phyloP scores from a whole-genome alignment of 1,140 invertebrate genomes.

The Lucilia cuprina region DNA sequence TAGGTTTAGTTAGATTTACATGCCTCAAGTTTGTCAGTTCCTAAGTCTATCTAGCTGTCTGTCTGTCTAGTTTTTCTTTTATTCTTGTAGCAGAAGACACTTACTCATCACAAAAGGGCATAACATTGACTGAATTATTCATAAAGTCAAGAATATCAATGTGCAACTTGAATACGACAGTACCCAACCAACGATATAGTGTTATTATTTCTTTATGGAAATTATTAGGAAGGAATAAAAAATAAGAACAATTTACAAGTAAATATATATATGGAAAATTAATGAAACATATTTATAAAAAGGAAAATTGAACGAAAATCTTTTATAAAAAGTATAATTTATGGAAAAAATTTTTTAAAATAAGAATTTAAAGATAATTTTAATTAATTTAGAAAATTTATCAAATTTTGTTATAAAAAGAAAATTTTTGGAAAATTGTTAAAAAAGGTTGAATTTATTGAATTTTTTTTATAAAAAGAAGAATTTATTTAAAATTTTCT shows the following conservation, averaged over 20 bases:
- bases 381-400: no score
- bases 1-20: background rate
- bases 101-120: background rate
- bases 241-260: background rate
- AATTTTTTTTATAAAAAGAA: no score
- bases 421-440: no score
- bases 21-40: background rate
- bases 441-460: no score
- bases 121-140: constrained; percentile 17
- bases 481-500: no score
- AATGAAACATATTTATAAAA: no score
- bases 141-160: constrained; percentile 3
- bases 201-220: background rate
- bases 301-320: no score
- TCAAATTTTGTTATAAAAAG: no score
- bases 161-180: background rate
- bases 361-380: no score
- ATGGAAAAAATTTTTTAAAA: no score
- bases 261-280: background rate
- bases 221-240: background rate
- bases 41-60: background rate
- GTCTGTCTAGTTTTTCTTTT: background rate
- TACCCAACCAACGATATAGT: no score
- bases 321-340: no score
- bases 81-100: background rate